Base-by-base conservation (phyloP, 1,140 invertebrate species). In the Sitodiplosis mosellana region DNA sequence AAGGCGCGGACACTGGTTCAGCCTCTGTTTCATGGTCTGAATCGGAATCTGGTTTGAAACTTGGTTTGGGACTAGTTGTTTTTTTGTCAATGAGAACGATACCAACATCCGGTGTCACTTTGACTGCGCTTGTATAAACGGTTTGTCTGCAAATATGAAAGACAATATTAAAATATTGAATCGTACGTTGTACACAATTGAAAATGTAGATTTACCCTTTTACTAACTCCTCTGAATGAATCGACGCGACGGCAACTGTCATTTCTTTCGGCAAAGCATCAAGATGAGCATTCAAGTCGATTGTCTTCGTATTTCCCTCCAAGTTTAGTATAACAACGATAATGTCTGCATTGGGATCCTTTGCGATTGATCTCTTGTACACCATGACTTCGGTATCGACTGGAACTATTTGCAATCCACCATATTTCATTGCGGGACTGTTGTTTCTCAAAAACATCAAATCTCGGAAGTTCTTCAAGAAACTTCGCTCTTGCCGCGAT, bases 401-500 rank as follows among this genome's bases (percentile, higher is more conserved):
- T 2, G 18, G 2, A 18, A 5, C 20, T 2, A 19, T 17, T 43
- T 43, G n/a, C 4, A 18, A 21, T 18, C 18, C 41, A 43, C 41
- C 41, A 21, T 43, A 19, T 18, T 19, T 43, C 2, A 43, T 5
- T 18, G 41, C 6, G 18, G 15, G n/a, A 19, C n/a, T 33, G 10
- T 45, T 45, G 21, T n/a, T n/a, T 5, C 43, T 20, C 12, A 45
- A 17, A 5, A n/a, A 8, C 20, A 45, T 27, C 14, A 45, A 17
- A 3, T 33, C 14, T 2, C 22, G 10, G 6, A 27, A 27, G 14
- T 33, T 21, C 17, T 22, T 27, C n/a, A 45, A 45, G 33, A 33
- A 21, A n/a, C 43, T 45, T 33, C n/a, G 2, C 6, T 19, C 11
- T 17, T 2, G 19, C 5, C 2, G 2, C 14, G 59, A 48, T 54